Evolutionary conservation across 1,140 invertebrate genomes (phyloP), one percentile per base, ranked within the genome.

Genomic region (Ceratina australensis): DNA sequence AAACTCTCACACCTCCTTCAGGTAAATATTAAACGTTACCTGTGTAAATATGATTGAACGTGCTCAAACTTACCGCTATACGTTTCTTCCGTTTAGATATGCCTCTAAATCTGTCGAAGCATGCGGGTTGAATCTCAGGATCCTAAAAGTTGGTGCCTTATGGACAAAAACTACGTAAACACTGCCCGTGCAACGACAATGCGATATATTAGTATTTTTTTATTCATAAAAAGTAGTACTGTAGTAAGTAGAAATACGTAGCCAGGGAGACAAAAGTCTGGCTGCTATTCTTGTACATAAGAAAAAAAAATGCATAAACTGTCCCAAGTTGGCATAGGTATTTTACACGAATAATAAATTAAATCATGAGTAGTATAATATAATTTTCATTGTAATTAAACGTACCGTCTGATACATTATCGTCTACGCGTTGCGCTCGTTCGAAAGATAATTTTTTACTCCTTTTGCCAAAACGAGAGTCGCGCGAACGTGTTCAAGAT

Each of bases 101-200:
- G 91, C 91, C 92, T 89, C 88, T 93, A 65, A 93, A 93, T 89
- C 87, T 93, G 87, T 93, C 92, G 77, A 92, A 92, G 88, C 91
- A 93, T 89, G 91, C 92, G 84, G 90, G 91, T 91, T 92, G 90
- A 92, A 91, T 91, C 90, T 92, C 90, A 90, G 89, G 89, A 91
- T 90, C 86, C 86, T 87, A 88, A 89, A 88, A 89, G 88, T 89
- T 88, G 91, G 91, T 92, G 91, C 91, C 91, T 92, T 92, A 91
- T 90, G 89, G 89, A 90, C 81, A 89, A 87, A 65, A 88, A 87
- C 82, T 86, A 82, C 79, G 86, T 74, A 86, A 91, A 89, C 90
- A 92, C 91, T 92, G 90, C 90, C 91, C 86, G 85, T 91, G 89
- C 90, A 92, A 91, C 90, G 89, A 92, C 88, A 90, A 91, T 90